These are phyloP conservation scores for Coptodon rendalli DNA, from an alignment of 2,113 vertebrate genomes.

Conservation along the genomic window DNA sequence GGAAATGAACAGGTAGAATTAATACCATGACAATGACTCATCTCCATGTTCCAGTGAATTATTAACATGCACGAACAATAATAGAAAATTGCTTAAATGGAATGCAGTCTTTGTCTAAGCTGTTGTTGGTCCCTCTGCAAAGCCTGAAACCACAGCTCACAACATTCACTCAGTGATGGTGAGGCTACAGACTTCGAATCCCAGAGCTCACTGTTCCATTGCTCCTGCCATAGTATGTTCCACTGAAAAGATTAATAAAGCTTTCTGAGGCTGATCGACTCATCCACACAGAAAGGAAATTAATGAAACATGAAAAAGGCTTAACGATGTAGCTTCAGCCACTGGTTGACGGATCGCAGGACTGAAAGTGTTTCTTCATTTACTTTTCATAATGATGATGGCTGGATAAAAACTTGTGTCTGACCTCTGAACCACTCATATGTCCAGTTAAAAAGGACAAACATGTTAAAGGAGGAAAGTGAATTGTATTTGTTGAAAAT, in stretches of 20 bases:
- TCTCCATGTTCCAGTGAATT: neutral
- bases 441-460: neutral
- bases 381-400: neutral
- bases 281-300: neutral
- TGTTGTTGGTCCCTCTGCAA: neutral
- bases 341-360: neutral
- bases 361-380: neutral
- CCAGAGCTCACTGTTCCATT: neutral
- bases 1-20: neutral
- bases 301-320: neutral
- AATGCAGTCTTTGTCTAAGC: neutral
- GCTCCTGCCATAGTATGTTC: neutral
- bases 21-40: neutral
- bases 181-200: neutral
- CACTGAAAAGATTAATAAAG: neutral
- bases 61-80: neutral
- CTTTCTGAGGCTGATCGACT: neutral
- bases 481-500: neutral
- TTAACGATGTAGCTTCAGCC: neutral
- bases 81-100: neutral
- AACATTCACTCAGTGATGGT: neutral
- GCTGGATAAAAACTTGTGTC: neutral
- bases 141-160: neutral
- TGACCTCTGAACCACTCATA: neutral
- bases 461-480: neutral